Base-by-base conservation (phyloP, 2,888 invertebrate genomes). In the Tetropium fuscum region DNA sequence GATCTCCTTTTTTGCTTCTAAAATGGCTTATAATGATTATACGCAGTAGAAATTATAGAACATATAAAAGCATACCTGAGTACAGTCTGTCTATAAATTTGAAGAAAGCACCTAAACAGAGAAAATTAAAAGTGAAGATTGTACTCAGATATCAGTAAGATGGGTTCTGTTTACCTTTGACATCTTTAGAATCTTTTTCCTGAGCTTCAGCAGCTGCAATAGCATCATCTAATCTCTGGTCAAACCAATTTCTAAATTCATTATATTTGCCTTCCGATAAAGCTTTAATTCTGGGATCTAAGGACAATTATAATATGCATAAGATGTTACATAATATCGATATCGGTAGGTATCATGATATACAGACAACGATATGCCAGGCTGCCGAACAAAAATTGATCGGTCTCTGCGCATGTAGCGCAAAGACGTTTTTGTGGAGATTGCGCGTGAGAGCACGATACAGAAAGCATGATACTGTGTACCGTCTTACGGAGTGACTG, bases 201-300 rank as follows among this genome's bases (percentile, higher is more conserved):
- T 73, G 73, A 6, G 62, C 65, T 41, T 90, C 88, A 7, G 94
- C 92, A 4, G 93, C 94, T 48, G 90, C 90, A 59, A 94, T 92
- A 1, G 95, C 95, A 82, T 94, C 90, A 74, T 94, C 93, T 75
- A 95, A 86, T 63, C 94, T 85, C 79, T 88, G 89, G 77, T 91
- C 87, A 79, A 95, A 90, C 95, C 95, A 95, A 58, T 84, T 85
- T 68, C 85, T 86, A 78, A 94, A 88, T 75, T 93, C 90, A 13
- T 81, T 82, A 69, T 91, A 88, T 69, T 91, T 90, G 53, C 87
- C 85, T 77, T 90, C 86, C 30, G 91, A 89, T 58, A 91, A 85
- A 72, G 90, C 87, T 74, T 90, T 90, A 68, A 94, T 85, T 76
- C 89, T 87, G 58, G 94, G 94, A 89, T 95, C 94, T 93, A 57